Evolutionary conservation across 2,888 invertebrate species (phyloP), one percentile per base, ranked within the genome.

Genomic region (Heterodera filipjevi): DNA sequence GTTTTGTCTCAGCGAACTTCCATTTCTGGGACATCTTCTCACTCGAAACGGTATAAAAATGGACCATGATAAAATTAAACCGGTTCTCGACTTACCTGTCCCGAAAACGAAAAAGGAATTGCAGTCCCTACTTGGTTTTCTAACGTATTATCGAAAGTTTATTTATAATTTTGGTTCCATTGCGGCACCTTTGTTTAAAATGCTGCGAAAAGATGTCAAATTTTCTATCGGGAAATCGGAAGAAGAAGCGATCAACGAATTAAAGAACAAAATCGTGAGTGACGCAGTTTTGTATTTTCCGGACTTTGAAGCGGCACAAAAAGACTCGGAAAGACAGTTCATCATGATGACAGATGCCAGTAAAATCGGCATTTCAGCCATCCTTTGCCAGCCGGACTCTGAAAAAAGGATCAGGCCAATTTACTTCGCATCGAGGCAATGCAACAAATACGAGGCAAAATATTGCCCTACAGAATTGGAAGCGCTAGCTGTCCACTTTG

Each of bases 141-240:
- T 77, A 3, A 73, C 73, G 0, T 85, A 85, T 46, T 83, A 84
- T 66, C 71, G 85, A 2, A 80, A 83, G 10, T 86, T 85, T 73
- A 66, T 85, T 14, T n/a, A 71, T n/a, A 77, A 78, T 2, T 85
- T 81, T 66, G 77, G 83, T 0, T 14, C 53, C 14, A 79, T 84
- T 0, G 83, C 82, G 2, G 39, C 75, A 12, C 83, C 85, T 6
- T 46, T 86, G 49, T 70, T 73, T 14, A 71, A 68, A 3, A 46
- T 86, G 22, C 79, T 81, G 14, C 81, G 79, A n/a, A 16, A 74
- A 12, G 77, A 80, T 14, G 30, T n/a, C 2, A 22, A 27, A 3
- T 84, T 82, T 77, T 35, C 33, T n/a, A 84, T 84, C 81, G 68
- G 19, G 0, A 71, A 76, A 6, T 71, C 68, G 30, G 79, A 81